Conservation (phyloP, 2,888 invertebrate species). For the Dicranocentrus wangi region DNA sequence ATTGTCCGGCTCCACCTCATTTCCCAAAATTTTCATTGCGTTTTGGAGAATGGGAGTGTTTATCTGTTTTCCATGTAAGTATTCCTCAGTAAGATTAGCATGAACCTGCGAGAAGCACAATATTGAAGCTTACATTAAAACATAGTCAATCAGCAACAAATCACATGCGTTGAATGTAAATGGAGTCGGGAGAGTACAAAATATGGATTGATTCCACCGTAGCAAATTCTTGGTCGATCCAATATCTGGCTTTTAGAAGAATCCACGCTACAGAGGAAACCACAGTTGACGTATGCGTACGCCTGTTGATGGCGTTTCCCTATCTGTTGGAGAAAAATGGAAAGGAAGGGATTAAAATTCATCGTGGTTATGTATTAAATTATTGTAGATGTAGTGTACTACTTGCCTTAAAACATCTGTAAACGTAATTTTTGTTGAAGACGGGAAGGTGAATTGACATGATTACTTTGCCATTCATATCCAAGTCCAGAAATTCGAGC, state of each 20-base stretch:
- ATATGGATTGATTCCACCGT: constrained; percentile 74
- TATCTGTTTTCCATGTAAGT: constrained; percentile 76
- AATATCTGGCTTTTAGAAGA: constrained; percentile 76
- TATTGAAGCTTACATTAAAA: neutral
- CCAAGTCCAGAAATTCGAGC: constrained; percentile 78
- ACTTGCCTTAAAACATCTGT: constrained; percentile 80
- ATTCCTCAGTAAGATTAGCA: constrained; percentile 79
- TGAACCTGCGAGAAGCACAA: constrained; percentile 74
- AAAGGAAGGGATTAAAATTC: neutral
- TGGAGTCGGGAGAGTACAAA: constrained; percentile 65
- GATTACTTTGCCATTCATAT: constrained; percentile 82
- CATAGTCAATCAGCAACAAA: no score
- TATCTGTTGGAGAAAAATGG: constrained; percentile 77
- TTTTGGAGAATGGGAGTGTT: constrained; percentile 74
- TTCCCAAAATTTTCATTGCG: constrained; percentile 75
- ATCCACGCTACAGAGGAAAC: constrained; percentile 80
- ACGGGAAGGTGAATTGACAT: constrained; percentile 78
- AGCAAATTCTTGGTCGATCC: constrained; percentile 74
- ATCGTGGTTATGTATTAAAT: neutral
- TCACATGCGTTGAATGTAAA: constrained; percentile 14
- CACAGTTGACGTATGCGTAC: constrained; percentile 85
- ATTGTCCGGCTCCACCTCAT: constrained; percentile 74
- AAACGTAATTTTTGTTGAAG: constrained; percentile 76
- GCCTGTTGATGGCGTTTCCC: constrained; percentile 86
- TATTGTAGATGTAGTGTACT: neutral